These are phyloP conservation scores for rat (Rattus norvegicus) DNA, from an alignment of 2,113 vertebrate species.

Conservation along the genomic window GRCr8 NC_086031.1:99363501-99364000, in stretches of 20 bases:
- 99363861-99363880: background rate
- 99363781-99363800: too few relatives aligned
- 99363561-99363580: slow-evolving; percentile 95
- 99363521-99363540: slow-evolving; percentile 93
- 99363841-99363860: background rate
- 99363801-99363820: background rate
- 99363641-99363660: slow-evolving; percentile 73
- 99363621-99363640: slow-evolving; percentile 94
- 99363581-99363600: slow-evolving; percentile 86
- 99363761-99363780: fast-evolving
- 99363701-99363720: too few relatives aligned
- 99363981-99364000: background rate
- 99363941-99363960: background rate
- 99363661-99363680: background rate
- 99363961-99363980: background rate
- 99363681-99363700: background rate
- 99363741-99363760: too few relatives aligned
- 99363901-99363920: background rate
- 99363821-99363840: background rate
- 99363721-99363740: background rate
- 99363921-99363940: background rate
- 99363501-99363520: slow-evolving; percentile 84
- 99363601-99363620: slow-evolving; percentile 90
- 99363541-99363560: slow-evolving; percentile 86
- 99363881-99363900: background rate